A percentile compares a stretch with the other conserved stretches of the same genome.
These are phyloP conservation scores for Agrotis clavis DNA, from an alignment of 2,888 invertebrate species.

Conservation along the genomic window DNA sequence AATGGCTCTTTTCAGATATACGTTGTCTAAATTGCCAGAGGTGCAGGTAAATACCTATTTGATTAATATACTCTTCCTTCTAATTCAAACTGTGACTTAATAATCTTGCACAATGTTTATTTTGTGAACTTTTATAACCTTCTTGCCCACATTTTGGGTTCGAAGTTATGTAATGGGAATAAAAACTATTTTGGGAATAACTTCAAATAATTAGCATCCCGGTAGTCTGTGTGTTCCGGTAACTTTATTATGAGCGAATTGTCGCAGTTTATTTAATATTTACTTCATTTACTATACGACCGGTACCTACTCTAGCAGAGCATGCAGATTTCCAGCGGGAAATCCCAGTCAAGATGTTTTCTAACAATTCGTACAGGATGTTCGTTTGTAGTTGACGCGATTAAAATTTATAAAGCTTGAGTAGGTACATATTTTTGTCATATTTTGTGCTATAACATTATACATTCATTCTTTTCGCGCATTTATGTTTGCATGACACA, in stretches of 20 bases:
- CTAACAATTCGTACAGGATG: slow-evolving; percentile 1
- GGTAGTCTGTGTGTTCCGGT: slow-evolving; percentile 14
- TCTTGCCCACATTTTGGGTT: slow-evolving; percentile 73
- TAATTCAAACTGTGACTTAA: slow-evolving; percentile 9
- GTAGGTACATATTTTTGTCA: neutral
- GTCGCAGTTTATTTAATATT: slow-evolving; percentile 12
- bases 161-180: slow-evolving; percentile 81
- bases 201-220: slow-evolving; percentile 34
- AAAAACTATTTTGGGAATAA: slow-evolving; percentile 75
- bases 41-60: slow-evolving; percentile 89
- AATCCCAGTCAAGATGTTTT: slow-evolving; percentile 36
- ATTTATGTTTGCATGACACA: neutral
- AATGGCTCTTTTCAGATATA: slow-evolving; percentile 93
- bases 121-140: slow-evolving; percentile 73
- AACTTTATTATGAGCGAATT: slow-evolving; percentile 1
- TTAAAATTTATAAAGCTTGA: neutral
- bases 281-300: slow-evolving; percentile 14
- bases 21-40: slow-evolving; percentile 92
- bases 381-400: neutral
- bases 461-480: neutral
- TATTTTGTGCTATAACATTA: no score
- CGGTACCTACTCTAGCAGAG: slow-evolving; percentile 28
- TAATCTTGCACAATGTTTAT: slow-evolving; percentile 11
- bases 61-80: slow-evolving; percentile 15
- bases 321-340: slow-evolving; percentile 50